Conservation (phyloP, 2,888 invertebrate species). For the Trichopria drosophilae region DNA sequence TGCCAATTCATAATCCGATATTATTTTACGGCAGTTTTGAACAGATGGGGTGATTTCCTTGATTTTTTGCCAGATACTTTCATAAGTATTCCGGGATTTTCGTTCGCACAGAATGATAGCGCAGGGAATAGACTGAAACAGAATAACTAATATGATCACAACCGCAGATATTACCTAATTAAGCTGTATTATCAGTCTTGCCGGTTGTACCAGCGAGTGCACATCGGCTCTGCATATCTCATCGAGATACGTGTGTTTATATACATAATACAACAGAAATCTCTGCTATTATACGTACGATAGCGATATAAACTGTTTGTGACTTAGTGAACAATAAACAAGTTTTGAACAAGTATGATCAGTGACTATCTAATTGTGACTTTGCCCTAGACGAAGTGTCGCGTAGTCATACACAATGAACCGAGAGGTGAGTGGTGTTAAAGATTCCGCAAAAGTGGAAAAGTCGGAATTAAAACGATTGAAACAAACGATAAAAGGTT, state of each 20-base stretch:
- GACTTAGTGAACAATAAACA: not conserved
- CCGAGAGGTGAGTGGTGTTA: not conserved
- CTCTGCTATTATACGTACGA: not conserved
- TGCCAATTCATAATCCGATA: no score
- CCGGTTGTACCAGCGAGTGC: not conserved
- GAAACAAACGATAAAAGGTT: not conserved
- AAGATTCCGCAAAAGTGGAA: not conserved
- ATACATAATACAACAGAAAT: not conserved
- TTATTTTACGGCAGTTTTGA: no score
- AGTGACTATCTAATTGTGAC: not conserved
- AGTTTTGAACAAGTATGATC: not conserved
- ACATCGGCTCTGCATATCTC: constrained; percentile 1
- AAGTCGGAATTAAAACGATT: not conserved
- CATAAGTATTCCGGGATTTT: no score
- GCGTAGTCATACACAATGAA: no score
- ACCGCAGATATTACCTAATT: no score
- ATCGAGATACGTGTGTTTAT: not conserved
- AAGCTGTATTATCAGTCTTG: not conserved
- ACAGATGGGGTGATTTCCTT: no score
- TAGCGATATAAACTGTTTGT: not conserved
- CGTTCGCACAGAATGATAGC: no score
- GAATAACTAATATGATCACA: no score
- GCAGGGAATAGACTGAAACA: no score
- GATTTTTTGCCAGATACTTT: no score
- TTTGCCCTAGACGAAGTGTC: no score